Base-by-base conservation (phyloP, 53 echinoderm and acorn worm species). In the Henricia sp. region DNA sequence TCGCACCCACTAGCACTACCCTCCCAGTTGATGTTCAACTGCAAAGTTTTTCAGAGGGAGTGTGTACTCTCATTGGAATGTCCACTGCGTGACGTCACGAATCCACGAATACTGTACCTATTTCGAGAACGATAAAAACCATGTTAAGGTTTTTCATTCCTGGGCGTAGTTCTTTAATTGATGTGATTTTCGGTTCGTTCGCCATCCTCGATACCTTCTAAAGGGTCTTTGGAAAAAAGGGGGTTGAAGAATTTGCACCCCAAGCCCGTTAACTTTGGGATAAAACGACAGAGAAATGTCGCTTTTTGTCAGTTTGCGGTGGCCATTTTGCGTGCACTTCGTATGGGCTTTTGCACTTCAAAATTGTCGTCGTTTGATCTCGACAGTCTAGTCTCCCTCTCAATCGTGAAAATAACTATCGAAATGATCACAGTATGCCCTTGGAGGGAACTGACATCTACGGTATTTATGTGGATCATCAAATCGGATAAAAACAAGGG, bases 121-220 rank as follows among this genome's bases (percentile, higher is more conserved):
- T 92, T 85, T 97, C 97, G 56, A 97, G 88, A 33, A 97, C 90
- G 63, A 97, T 92, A 73, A 97, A 97, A 35, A 83, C 41, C 83
- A 94, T 83, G 60, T 94, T 84, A 10, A 97, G 88, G 64, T 97
- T 97, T 73, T 97, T 97, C 88, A 92, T 76, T 85, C 97, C 94
- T 19, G 94, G 97, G 73, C 97, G 92, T 40, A 97, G 72, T 63
- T 97, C 94, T 82, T 97, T 97, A 77, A 94, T 90, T 69, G 69
- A 82, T 20, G 91, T 87, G 65, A 76, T 84, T 74, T 89, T 89
- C 1, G 77, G 50, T 48, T 87, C 87, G 37, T 78, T 87, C 33
- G 78, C 68, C 78, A 78, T 78, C 78, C 78, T 64, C 50, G 62
- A 28, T 62, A 78, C 10, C 78, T 64, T 78, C 78, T 32, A 62